Evolutionary conservation across 2,113 vertebrate species (phyloP), one percentile per base, ranked within the genome.

Genomic region (Eublepharis macularius): DNA sequence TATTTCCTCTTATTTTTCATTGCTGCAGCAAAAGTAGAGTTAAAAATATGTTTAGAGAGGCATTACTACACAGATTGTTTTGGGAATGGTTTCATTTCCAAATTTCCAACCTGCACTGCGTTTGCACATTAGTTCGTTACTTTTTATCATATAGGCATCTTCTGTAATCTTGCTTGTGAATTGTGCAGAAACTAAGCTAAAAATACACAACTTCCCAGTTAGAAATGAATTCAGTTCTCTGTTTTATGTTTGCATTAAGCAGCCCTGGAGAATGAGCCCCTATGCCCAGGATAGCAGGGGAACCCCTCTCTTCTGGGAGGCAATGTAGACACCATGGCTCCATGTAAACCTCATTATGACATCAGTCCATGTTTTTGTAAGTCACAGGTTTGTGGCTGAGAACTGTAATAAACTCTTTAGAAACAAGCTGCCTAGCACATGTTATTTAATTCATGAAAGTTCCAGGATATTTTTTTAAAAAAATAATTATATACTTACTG

Each of bases 241-340:
- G 91, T 92, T 94, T 89, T 96, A 96, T 85, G 77, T 96, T 97
- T 96, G 94, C 96, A 95, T 96, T 95, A 96, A 95, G 90, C 89
- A 90, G 94, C 90, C 77, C 89, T 89, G 93, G 91, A 94, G 90
- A 96, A 95, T 94, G 95, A 96, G 93, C 93, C 92, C 93, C 91
- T 91, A 54, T 93, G 92, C 94, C 92, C 91, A 92, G 95, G 91
- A 87, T 93, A 91, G 89, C 95, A 80, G 94, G 97, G 97, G 95
- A 97, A 97, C 95, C 97, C 96, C 95, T 89, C 91, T 94, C 97
- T 95, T 92, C 83, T 94, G 95, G 92, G 94, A 96, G 94, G 95
- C 93, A 92, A 92, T 92, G 96, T 96, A 98, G 97, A 98, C 97
- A 97, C 94, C 69, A 88, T 96, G 97, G 97, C 97, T 98, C 97